A percentile compares a stretch with the other conserved stretches of the same genome.
Conservation (phyloP, 2,888 invertebrate genomes). For the Sepioteuthis lessoniana region DNA sequence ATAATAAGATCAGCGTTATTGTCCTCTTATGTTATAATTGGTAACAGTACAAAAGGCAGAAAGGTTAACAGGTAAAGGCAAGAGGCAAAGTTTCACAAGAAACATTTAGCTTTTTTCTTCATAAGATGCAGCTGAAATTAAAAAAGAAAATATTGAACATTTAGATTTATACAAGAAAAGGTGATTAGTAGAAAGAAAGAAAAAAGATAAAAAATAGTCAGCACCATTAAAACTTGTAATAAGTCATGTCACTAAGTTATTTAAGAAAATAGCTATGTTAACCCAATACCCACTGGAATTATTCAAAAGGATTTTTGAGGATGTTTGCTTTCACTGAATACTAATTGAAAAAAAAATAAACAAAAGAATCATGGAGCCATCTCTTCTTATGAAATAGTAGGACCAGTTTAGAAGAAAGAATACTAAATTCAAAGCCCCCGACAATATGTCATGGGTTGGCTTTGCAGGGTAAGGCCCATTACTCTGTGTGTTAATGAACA, state of each 20-base stretch:
- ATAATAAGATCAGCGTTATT: background rate
- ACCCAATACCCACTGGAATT: no score
- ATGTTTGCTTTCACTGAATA: no score
- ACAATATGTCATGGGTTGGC: no score
- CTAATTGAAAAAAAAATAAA: no score
- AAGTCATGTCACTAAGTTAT: background rate
- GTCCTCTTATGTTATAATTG: background rate
- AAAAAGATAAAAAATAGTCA: background rate
- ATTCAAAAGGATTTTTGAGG: no score
- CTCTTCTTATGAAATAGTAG: no score
- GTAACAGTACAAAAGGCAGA: background rate
- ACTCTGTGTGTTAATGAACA: no score
- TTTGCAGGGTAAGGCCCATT: no score
- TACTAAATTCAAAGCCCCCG: no score
- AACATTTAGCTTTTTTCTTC: background rate
- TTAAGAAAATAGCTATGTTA: no score
- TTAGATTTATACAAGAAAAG: background rate
- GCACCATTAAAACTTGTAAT: fast-evolving
- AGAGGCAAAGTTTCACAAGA: background rate
- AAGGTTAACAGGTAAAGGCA: background rate
- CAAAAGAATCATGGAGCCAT: no score
- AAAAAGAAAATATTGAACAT: background rate
- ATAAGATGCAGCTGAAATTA: background rate
- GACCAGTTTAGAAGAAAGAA: no score
- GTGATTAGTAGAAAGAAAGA: background rate